These are phyloP conservation scores for Margarornis squamiger DNA, from an alignment of 2,797 vertebrate genomes.

Conservation along the genomic window DNA sequence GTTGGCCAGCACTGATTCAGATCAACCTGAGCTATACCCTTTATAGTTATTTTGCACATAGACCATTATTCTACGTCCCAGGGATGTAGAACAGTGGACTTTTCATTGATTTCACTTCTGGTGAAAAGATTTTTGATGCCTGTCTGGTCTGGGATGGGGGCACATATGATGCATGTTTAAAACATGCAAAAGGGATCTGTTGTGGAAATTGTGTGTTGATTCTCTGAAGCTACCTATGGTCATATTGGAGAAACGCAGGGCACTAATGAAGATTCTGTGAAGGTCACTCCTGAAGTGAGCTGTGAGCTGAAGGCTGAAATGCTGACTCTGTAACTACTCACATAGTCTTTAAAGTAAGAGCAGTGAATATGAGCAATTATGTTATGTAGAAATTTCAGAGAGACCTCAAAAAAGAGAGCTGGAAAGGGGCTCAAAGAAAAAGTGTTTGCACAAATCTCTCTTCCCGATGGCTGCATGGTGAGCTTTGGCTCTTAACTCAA, in stretches of 20 bases:
- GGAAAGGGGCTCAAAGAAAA: not conserved
- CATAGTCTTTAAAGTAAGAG: not conserved
- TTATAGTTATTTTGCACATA: not conserved
- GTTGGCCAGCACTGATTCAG: not conserved
- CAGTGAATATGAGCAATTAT: not conserved
- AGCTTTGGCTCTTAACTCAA: not conserved
- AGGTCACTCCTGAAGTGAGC: not conserved
- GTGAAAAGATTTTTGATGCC: not conserved
- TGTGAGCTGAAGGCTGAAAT: not conserved
- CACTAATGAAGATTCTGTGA: not conserved
- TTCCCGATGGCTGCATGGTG: rapidly evolving
- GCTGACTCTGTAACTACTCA: not conserved
- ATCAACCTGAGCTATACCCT: not conserved
- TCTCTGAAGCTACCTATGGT: not conserved
- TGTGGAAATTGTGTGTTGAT: not conserved
- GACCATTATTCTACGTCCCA: not conserved
- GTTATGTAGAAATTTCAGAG: not conserved
- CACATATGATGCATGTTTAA: not conserved
- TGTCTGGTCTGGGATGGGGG: not conserved
- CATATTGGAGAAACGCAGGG: not conserved
- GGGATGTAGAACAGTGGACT: not conserved
- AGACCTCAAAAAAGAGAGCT: not conserved
- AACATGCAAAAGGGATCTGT: not conserved
- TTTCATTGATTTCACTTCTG: not conserved
- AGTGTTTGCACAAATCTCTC: not conserved